Evolutionary conservation across 1,140 invertebrate genomes (phyloP).

Genomic region (Drosophila pseudoobscura): DNA sequence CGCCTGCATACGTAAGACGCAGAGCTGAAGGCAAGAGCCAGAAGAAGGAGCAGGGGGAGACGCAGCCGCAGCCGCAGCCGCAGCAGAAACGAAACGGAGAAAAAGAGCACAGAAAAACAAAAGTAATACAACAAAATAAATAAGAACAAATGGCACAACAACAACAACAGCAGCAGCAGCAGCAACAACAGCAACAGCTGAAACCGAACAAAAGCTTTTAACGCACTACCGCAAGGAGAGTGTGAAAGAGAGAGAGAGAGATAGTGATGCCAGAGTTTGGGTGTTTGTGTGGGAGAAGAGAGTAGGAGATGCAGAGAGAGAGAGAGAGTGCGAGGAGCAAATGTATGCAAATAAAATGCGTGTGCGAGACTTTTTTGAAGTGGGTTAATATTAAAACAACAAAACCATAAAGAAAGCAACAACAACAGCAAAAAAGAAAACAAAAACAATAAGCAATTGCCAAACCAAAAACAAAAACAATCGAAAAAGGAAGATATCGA

Average conservation of each 20-base stretch:
- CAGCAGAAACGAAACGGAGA: slow-evolving; percentile 9
- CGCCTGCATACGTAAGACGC: slow-evolving; percentile 46
- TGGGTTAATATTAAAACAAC: slow-evolving; percentile 78
- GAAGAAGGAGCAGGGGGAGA: slow-evolving; percentile 33
- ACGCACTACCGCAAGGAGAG: slow-evolving; percentile 46
- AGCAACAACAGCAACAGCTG: slow-evolving; percentile 37
- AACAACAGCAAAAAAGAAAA: slow-evolving; percentile 10
- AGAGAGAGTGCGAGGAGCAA: slow-evolving; percentile 33
- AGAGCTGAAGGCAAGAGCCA: slow-evolving; percentile 25
- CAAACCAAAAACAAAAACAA: slow-evolving; percentile 41
- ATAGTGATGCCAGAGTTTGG: background rate
- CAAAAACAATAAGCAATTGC: slow-evolving; percentile 25
- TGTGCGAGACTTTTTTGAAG: slow-evolving; percentile 72
- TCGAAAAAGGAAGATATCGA: slow-evolving; percentile 66
- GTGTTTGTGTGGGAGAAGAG: slow-evolving; percentile 9
- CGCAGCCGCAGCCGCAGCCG: slow-evolving; percentile 22
- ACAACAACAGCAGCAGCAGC: slow-evolving; percentile 27
- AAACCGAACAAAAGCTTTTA: slow-evolving; percentile 63
- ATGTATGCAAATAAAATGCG: slow-evolving; percentile 81
- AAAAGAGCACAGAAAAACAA: slow-evolving; percentile 33
- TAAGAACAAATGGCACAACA: slow-evolving; percentile 71
- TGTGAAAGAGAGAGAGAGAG: slow-evolving; percentile 8
- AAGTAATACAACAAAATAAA: slow-evolving; percentile 59
- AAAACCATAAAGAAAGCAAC: slow-evolving; percentile 23
- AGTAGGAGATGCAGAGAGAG: slow-evolving; percentile 16